Evolutionary conservation across 2,113 vertebrate species (phyloP), one percentile per base, ranked within the genome.

Genomic region (Rhizomys pruinosus): DNA sequence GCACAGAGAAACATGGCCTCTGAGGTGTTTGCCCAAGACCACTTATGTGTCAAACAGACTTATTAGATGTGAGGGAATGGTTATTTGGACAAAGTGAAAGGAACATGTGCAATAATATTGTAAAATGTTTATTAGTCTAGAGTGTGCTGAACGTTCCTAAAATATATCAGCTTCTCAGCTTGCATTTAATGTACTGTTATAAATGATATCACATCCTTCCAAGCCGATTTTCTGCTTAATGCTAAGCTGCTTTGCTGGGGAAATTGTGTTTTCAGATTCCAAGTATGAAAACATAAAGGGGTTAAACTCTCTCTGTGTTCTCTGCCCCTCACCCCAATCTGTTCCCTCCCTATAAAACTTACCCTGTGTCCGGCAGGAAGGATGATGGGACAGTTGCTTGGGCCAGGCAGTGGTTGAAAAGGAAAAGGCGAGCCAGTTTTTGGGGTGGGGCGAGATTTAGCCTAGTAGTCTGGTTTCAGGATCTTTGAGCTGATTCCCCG

Each of bases 101-200:
- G 98, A 98, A 98, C 98, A 98, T 98, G 98, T 98, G 98, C 98
- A 98, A 98, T 98, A 98, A 98, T 98, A 98, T 97, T 98, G 97
- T 98, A 98, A 98, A 98, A 98, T 98, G 98, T 98, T 98, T 98
- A 98, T 98, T 98, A 98, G 98, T 98, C 98, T 98, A 98, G 98
- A 98, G 98, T 98, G 98, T 98, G 98, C 98, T 98, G 98, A 98
- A 98, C 98, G 98, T 98, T 98, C 98, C 98, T 98, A 98, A 98
- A 98, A 98, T 98, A 98, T 98, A 98, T 98, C 98, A 97, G 98
- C 98, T 98, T 98, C 98, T 98, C 98, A 98, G 98, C 96, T 98
- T 98, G 98, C 98, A 98, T 98, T 98, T 98, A 98, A 98, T 98
- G 98, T 98, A 98, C 98, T 98, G 98, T 98, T 98, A 98, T 98